phyloP scores from a whole-genome alignment of 30 jellyfish, hydroid and myxozoan genomes.

The Hydractinia symbiolongicarpus region DNA sequence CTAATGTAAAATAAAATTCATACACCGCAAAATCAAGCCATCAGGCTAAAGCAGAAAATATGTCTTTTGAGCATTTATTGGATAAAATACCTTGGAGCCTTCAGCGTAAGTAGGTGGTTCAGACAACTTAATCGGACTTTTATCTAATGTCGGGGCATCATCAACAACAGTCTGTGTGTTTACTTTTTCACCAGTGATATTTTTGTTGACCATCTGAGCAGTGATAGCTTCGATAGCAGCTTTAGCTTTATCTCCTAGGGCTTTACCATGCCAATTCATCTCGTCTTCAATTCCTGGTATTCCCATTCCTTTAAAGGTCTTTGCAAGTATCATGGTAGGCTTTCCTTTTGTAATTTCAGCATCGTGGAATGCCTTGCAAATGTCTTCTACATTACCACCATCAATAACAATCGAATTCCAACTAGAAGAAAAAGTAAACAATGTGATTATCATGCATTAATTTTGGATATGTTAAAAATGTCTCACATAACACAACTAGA shows the following conservation, averaged over 20 bases:
- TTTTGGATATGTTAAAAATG: not conserved
- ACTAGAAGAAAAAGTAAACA: conserved; percentile 13
- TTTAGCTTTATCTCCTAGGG: conserved; percentile 84
- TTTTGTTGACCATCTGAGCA: conserved; percentile 41
- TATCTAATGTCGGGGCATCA: conserved; percentile 63
- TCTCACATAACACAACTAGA: too few species aligned
- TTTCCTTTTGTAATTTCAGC: conserved; percentile 64
- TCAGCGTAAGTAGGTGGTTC: conserved; percentile 73
- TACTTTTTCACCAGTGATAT: conserved; percentile 49
- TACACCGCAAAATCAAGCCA: not conserved
- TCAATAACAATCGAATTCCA: conserved; percentile 82
- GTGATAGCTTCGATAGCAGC: conserved; percentile 61
- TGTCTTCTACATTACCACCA: conserved; percentile 85
- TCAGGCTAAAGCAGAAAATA: not conserved
- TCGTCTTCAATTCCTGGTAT: conserved; percentile 71
- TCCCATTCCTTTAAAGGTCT: conserved; percentile 62
- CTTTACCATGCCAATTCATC: conserved; percentile 97
- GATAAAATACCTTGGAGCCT: conserved; percentile 53
- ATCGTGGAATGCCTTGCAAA: conserved; percentile 67
- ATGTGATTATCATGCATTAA: not conserved
- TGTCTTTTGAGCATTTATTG: not conserved
- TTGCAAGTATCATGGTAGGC: conserved; percentile 84
- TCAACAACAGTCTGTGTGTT: conserved; percentile 55
- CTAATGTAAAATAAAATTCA: conserved; percentile 22
- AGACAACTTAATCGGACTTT: conserved; percentile 53